Percentiles rank a stretch among this genome's conserved stretches.
phyloP scores from a whole-genome alignment of 2,113 vertebrate genomes.

The Taurulus bubalis region DNA sequence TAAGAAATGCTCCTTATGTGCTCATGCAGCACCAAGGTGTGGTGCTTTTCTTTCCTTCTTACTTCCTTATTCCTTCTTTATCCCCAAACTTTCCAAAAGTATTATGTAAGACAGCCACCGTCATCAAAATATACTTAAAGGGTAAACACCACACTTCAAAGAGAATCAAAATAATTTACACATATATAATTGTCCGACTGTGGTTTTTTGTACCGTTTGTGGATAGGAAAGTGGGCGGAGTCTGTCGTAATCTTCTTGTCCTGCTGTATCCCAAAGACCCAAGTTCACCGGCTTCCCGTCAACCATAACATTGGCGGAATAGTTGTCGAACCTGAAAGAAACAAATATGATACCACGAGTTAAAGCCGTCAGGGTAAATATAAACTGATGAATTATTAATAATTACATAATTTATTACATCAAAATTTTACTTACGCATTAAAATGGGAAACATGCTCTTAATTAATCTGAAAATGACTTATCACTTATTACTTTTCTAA shows the following conservation, averaged over 20 bases:
- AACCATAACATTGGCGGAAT: conserved; percentile 99
- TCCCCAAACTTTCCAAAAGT: not conserved
- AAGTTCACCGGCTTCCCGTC: conserved; percentile 97
- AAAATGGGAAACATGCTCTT: not conserved
- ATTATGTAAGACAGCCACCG: not conserved
- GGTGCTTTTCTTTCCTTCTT: not conserved
- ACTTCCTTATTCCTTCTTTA: conserved; percentile 35
- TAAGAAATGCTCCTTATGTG: not conserved
- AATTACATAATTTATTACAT: not conserved
- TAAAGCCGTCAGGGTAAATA: not conserved
- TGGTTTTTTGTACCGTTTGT: conserved; percentile 89
- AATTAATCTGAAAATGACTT: conserved; percentile 9
- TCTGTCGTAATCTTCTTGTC: conserved; percentile 98
- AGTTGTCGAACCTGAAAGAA: conserved; percentile 92
- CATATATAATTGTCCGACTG: conserved; percentile 1
- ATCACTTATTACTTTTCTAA: not conserved
- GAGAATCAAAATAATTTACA: not conserved
- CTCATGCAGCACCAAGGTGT: not conserved
- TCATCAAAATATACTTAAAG: not conserved
- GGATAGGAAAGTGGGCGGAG: conserved; percentile 96
- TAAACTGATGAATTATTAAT: not conserved
- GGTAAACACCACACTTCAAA: not conserved
- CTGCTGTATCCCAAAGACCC: conserved; percentile 97
- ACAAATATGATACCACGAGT: not conserved
- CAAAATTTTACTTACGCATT: not conserved